Evolutionary conservation across 2,797 vertebrate species (phyloP).

Genomic region (Chrysocyon brachyurus): DNA sequence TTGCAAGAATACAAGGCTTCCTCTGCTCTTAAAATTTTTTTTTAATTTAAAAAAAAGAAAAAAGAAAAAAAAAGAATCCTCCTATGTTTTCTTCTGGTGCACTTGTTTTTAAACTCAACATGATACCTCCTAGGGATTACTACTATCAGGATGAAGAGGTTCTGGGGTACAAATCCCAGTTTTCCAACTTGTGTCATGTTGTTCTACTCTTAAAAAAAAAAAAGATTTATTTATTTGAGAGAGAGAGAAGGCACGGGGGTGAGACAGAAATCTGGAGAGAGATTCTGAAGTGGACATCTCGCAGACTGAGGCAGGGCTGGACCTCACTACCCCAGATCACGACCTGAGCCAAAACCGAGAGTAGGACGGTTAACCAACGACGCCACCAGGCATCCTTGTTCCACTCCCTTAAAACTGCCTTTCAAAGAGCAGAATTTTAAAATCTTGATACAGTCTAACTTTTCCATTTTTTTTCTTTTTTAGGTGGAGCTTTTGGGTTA

Average conservation of each 20-base stretch:
- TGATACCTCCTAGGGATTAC: not conserved
- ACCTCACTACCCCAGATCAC: not conserved
- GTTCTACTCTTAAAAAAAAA: not conserved
- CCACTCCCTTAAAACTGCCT: not conserved
- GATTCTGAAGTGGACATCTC: not conserved
- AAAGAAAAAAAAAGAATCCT: not conserved
- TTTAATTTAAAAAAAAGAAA: not conserved
- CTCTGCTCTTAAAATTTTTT: not conserved
- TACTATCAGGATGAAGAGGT: not conserved
- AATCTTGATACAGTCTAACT: not conserved
- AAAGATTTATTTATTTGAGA: not conserved
- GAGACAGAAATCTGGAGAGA: not conserved
- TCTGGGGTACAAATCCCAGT: not conserved
- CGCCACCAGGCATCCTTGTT: not conserved
- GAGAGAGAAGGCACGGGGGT: not conserved
- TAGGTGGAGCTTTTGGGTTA: not conserved
- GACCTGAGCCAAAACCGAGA: not conserved
- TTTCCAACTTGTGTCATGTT: slow-evolving; percentile 8
- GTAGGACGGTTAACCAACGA: not conserved
- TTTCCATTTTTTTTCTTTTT: not conserved
- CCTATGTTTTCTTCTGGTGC: not conserved
- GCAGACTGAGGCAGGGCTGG: not conserved
- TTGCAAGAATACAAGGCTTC: not conserved
- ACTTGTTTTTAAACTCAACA: not conserved
- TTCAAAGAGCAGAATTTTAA: not conserved